Conservation (phyloP, 2,797 vertebrate genomes). For the Melanogrammus aeglefinus region DNA sequence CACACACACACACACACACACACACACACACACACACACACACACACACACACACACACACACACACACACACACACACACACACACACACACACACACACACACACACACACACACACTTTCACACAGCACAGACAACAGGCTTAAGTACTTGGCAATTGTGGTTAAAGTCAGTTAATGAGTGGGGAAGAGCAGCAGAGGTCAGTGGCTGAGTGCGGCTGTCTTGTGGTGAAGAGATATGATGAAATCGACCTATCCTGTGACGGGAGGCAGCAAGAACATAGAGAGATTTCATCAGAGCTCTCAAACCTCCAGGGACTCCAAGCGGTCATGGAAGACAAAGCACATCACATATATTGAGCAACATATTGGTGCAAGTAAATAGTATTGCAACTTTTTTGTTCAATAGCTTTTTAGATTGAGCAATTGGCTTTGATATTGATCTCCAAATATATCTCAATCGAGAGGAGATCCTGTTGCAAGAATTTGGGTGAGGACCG, state of each 20-base stretch:
- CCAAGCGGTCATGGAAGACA: not conserved
- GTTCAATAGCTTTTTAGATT: not conserved
- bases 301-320: constrained; percentile 63
- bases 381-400: not conserved
- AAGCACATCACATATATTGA: not conserved
- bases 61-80: too few species aligned
- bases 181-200: too few species aligned
- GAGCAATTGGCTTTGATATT: not conserved
- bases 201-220: constrained; percentile 14
- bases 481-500: too few species aligned
- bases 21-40: not conserved
- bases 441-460: not conserved
- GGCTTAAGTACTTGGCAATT: not conserved
- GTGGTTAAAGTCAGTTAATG: not conserved
- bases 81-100: not conserved
- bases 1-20: not conserved
- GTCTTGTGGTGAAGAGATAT: constrained; percentile 64
- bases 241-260: constrained; percentile 90
- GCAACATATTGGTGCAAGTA: not conserved
- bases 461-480: not conserved
- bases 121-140: not conserved
- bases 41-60: constrained; percentile 4
- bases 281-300: constrained; percentile 86
- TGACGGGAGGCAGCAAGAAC: constrained; percentile 63
- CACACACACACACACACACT: too few species aligned